These are phyloP conservation scores for Reticulitermes speratus DNA, from an alignment of 1,140 invertebrate species.

Conservation along the genomic window DNA sequence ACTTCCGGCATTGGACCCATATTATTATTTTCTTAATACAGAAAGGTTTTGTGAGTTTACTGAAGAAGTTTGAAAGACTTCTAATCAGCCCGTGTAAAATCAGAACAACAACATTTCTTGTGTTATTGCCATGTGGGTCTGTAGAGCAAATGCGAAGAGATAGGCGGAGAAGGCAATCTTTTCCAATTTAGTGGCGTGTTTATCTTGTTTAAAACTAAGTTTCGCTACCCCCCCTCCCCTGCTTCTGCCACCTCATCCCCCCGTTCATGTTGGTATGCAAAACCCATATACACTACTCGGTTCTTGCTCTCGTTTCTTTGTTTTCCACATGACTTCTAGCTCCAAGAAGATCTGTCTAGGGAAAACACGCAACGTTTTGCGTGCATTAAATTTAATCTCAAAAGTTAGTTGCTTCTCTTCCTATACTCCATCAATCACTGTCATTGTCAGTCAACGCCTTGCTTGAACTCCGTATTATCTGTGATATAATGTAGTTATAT, in stretches of 20 bases:
- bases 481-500: background rate
- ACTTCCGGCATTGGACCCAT: too few species aligned
- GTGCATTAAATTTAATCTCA: conserved; percentile 13
- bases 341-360: background rate
- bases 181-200: background rate
- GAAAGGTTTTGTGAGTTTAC: too few species aligned
- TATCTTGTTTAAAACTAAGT: background rate
- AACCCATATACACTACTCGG: background rate
- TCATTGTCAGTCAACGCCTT: background rate
- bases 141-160: background rate
- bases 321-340: conserved; percentile 5
- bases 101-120: background rate
- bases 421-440: background rate
- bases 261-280: background rate
- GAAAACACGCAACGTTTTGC: background rate
- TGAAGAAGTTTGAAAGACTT: too few species aligned
- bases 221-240: background rate
- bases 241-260: background rate
- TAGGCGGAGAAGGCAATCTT: background rate
- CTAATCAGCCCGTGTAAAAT: background rate
- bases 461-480: background rate
- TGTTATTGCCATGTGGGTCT: background rate
- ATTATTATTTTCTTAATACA: too few species aligned
- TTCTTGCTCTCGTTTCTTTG: background rate
- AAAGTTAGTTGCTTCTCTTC: background rate